Conservation (phyloP, 2,113 vertebrate genomes). For the Notechis scutatus region DNA sequence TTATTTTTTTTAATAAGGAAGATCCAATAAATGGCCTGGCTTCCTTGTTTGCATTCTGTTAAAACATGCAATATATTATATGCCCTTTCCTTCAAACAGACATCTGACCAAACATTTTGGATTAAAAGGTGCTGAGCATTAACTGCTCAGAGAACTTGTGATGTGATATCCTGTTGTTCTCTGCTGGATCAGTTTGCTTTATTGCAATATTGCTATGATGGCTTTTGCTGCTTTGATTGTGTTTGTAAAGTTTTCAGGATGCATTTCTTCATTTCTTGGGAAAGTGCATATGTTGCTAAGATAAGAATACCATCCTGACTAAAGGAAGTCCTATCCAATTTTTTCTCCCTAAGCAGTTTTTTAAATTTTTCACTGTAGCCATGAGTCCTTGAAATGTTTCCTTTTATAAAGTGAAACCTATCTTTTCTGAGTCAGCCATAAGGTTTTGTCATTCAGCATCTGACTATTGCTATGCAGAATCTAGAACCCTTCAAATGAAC, state of each 20-base stretch:
- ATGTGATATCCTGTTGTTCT: neutral
- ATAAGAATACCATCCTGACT: neutral
- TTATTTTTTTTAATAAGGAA: slow-evolving; percentile 24
- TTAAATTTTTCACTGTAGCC: neutral
- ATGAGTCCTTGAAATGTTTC: neutral
- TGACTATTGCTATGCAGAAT: neutral
- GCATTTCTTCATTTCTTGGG: neutral
- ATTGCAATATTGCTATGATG: neutral
- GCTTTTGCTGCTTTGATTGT: neutral
- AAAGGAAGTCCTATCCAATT: neutral
- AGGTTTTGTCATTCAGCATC: neutral
- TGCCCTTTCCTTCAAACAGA: neutral
- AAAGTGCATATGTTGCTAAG: neutral
- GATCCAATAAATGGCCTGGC: slow-evolving; percentile 30
- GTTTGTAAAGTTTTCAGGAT: neutral
- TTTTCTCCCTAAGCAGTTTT: neutral
- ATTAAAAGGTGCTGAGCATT: neutral
- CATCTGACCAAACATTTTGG: neutral
- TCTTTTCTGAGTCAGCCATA: neutral
- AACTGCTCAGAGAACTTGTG: neutral
- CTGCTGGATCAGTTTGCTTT: neutral
- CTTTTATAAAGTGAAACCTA: neutral
- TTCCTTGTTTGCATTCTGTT: slow-evolving; percentile 28
- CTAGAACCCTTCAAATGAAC: neutral
- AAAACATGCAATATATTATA: neutral